Evolutionary conservation across 1,140 invertebrate species (phyloP).

Genomic region (Gyrodactylus salaris): DNA sequence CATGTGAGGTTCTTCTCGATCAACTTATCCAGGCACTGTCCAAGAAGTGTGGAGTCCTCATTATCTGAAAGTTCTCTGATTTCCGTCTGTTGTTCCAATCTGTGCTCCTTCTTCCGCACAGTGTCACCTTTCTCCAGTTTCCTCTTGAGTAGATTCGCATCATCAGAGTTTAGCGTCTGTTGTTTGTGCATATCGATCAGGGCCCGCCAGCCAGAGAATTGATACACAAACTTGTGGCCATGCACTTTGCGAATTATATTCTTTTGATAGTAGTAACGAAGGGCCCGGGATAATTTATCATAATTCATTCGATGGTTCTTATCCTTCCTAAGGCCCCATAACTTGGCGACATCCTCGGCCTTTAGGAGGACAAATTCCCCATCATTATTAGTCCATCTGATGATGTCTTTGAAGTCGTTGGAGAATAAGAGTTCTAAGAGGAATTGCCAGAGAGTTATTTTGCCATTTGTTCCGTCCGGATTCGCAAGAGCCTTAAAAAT

Average conservation of each 20-base stretch:
- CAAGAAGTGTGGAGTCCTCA: neutral
- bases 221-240: slow-evolving; percentile 70
- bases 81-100: neutral
- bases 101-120: neutral
- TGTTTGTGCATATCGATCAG: neutral
- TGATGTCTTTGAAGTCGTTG: slow-evolving; percentile 1
- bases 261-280: slow-evolving; percentile 80
- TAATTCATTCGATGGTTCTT: slow-evolving; percentile 67
- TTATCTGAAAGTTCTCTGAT: neutral
- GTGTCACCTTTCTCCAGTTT: neutral
- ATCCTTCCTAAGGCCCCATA: slow-evolving; percentile 30
- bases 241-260: slow-evolving; percentile 32
- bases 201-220: slow-evolving; percentile 32
- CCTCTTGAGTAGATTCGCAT: neutral
- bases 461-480: neutral
- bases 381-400: slow-evolving; percentile 7
- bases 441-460: slow-evolving; percentile 20
- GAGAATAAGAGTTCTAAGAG: slow-evolving; percentile 5
- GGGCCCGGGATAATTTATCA: slow-evolving; percentile 56
- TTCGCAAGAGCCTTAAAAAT: too few relatives aligned
- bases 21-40: too few relatives aligned
- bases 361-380: slow-evolving; percentile 6
- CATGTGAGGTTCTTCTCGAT: too few relatives aligned
- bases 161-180: neutral
- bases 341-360: slow-evolving; percentile 18